Evolutionary conservation across 2,888 invertebrate species (phyloP), one percentile per base, ranked within the genome.

Genomic region (Hyles lineata): DNA sequence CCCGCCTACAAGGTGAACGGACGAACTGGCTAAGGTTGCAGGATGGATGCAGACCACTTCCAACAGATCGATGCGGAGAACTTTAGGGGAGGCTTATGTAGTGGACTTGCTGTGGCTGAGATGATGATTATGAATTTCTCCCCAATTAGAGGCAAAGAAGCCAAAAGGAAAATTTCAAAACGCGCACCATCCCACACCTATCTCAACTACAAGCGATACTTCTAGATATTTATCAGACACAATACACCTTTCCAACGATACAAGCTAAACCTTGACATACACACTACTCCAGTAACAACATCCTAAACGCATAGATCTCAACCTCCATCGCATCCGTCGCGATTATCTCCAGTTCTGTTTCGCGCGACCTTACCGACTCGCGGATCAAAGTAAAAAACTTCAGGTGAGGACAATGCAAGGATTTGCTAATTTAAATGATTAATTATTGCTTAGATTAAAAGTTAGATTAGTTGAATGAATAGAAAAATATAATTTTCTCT

Each of bases 371-470:
- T 67, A 23, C 17, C 7, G 23, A 43, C 17, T n/a, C 9, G 21
- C 50, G 17, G 67, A 50, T 5, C 9, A 21, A 32, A 1, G 23
- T 67, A 17, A 43, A 67, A 67, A 67, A 67, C 43, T 17, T 4
- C 21, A 17, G n/a, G n/a, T 63, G 23, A 67, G 50, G 23, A 50
- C 67, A 67, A 43, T 23, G 50, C 67, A 67, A 67, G 67, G 67
- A 50, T 67, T 43, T 43, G 50, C 50, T 67, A 5, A 25, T 67
- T 50, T 1, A 17, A 67, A 55, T 55, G 17, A 55, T 15, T n/a
- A 43, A 43, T 43, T 11, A 11, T 43, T 43, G 43, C 15, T 21
- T 43, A 43, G 43, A 11, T 43, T 55, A 55, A 55, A n/a, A 55
- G 55, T n/a, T 55, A 55, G n/a, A 15, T 55, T 55, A 55, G 7